Percentiles rank a stretch among this genome's conserved stretches.
Evolutionary conservation across 2,797 vertebrate species (phyloP).

Genomic region (Crenichthys baileyi): DNA sequence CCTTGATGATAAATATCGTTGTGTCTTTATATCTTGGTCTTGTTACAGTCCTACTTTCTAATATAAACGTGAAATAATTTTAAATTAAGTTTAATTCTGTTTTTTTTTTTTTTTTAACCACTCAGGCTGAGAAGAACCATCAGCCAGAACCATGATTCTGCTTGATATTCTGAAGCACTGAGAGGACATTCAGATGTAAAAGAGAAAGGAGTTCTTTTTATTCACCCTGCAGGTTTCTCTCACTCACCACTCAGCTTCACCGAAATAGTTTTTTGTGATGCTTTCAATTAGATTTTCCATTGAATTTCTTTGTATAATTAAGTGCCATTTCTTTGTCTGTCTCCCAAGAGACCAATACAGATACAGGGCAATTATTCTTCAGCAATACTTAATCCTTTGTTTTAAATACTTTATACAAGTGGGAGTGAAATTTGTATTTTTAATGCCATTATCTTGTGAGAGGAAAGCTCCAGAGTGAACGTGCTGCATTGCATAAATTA

Average conservation of each 20-base stretch:
- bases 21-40: neutral
- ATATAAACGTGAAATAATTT: slow-evolving; percentile 4
- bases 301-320: slow-evolving; percentile 62
- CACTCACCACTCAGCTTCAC: slow-evolving; percentile 44
- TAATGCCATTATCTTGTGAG: slow-evolving; percentile 6
- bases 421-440: slow-evolving; percentile 38
- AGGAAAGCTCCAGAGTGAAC: slow-evolving; percentile 23
- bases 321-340: slow-evolving; percentile 37
- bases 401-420: slow-evolving; percentile 33
- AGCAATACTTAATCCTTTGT: slow-evolving; percentile 52
- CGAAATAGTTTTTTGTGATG: slow-evolving; percentile 38
- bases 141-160: slow-evolving; percentile 24
- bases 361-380: slow-evolving; percentile 61
- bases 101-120: slow-evolving; percentile 13
- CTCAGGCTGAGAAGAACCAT: slow-evolving; percentile 48
- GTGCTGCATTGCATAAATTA: slow-evolving; percentile 27
- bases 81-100: slow-evolving; percentile 37
- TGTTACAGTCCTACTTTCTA: neutral
- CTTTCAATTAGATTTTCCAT: slow-evolving; percentile 71
- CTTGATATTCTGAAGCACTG: slow-evolving; percentile 29
- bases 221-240: slow-evolving; percentile 53
- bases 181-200: slow-evolving; percentile 46
- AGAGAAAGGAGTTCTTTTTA: slow-evolving; percentile 56
- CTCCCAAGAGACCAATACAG: slow-evolving; percentile 45
- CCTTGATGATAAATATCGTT: neutral